Base-by-base conservation (phyloP, 2,888 invertebrate species). In the Chrysolina americana region DNA sequence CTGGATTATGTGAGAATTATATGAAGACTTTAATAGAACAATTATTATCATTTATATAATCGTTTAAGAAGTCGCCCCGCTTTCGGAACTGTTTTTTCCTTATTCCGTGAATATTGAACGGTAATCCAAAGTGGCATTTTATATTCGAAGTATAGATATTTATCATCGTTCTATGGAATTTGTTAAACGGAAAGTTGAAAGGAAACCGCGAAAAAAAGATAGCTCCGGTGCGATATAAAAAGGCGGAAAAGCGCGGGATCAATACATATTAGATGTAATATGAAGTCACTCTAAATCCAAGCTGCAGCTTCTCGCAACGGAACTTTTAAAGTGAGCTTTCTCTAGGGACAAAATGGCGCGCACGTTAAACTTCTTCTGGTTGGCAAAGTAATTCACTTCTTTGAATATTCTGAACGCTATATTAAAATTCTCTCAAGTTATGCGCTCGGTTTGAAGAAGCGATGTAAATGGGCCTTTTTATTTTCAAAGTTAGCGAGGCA, bases 311-410 rank as follows among this genome's bases (percentile, higher is more conserved):
- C 78, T 81, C 77, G 59, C 74, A 65, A 64, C 73, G 68, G 65
- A 69, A 73, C 73, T 87, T 87, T 87, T 86, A 87, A 87, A 86
- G 80, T 85, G 86, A 86, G 85, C 69, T 85, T 83, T 76, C 80
- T 86, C 85, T 85, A 78, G 76, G 87, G 83, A 86, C 87, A 87
- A 87, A 82, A 87, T 87, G 87, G 87, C 86, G 79, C 86, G 79
- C 50, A 63, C 78, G 79, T 71, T 77, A 76, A 75, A 74, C 73
- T 75, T 77, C 74, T 71, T 68, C 76, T 72, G 72, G 76, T 69
- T 76, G 81, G 79, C 76, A 80, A 80, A 80, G 81, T 82, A 82
- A 87, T 87, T 86, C 86, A 85, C 86, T 85, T 83, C 82, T 78
- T 79, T 79, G 85, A 83, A 83, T 85, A 85, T 84, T 83, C 82